phyloP scores from a whole-genome alignment of 2,113 vertebrate genomes.

The Poeciliopsis occidentalis region DNA sequence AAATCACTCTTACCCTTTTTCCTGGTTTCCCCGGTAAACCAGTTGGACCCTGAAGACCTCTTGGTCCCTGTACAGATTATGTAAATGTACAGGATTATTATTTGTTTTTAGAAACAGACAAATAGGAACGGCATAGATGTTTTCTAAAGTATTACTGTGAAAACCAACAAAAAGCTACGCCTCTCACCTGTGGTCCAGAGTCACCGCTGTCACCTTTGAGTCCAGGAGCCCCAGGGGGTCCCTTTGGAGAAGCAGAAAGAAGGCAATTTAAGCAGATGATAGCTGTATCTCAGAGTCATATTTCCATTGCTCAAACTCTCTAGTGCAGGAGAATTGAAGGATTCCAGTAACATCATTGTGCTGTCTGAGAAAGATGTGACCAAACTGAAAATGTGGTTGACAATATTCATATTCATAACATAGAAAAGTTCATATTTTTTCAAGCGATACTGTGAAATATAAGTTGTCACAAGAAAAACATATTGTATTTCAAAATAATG shows the following conservation, averaged over 20 bases:
- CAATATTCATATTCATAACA: background rate
- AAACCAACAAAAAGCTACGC: background rate
- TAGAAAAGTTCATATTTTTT: background rate
- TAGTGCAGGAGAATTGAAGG: background rate
- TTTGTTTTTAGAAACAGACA: background rate
- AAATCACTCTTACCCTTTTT: constrained; percentile 86
- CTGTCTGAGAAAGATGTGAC: no score
- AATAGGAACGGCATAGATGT: background rate
- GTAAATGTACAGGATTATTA: background rate
- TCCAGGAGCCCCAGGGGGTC: constrained; percentile 88
- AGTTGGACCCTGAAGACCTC: constrained; percentile 89
- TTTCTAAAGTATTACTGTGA: background rate
- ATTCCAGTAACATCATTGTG: no score
- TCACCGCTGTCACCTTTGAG: constrained; percentile 95
- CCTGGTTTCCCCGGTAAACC: constrained; percentile 90
- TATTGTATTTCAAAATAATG: no score
- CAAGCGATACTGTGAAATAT: background rate
- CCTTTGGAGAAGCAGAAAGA: constrained; percentile 75
- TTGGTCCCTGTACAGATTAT: constrained; percentile 84
- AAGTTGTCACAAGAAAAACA: background rate
- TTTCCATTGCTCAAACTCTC: background rate
- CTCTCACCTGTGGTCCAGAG: constrained; percentile 88
- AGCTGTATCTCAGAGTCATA: background rate
- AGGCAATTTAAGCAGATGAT: no score
- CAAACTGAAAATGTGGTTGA: no score